Conservation (phyloP, 2,888 invertebrate genomes). For the Ochlodes sylvanus region DNA sequence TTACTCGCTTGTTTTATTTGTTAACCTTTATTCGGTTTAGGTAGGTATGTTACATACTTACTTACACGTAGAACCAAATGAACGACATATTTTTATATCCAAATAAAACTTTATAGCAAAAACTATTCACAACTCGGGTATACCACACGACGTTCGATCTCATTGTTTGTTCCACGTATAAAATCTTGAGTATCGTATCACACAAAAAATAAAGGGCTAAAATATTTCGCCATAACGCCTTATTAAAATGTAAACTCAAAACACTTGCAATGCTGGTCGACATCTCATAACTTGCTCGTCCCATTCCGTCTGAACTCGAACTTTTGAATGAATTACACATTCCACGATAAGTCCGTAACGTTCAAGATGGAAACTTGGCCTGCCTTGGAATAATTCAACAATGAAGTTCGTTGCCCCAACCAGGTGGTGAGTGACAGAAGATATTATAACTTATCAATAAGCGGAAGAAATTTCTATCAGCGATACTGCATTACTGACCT, state of each 20-base stretch:
- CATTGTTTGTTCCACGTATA: background rate
- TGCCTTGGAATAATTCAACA: constrained; percentile 44
- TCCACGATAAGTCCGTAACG: constrained; percentile 48
- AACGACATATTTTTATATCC: too few species aligned
- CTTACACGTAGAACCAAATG: too few species aligned
- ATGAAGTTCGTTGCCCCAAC: constrained; percentile 66
- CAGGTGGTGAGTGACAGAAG: constrained; percentile 76
- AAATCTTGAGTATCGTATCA: constrained; percentile 2
- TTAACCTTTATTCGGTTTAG: too few species aligned
- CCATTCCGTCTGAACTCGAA: constrained; percentile 18
- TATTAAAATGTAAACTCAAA: constrained; percentile 54
- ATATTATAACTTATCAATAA: constrained; percentile 73
- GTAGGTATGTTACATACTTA: too few species aligned
- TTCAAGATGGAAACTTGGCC: constrained; percentile 63
- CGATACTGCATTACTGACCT: constrained; percentile 75
- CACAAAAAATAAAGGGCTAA: background rate
- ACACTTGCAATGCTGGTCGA: constrained; percentile 17
- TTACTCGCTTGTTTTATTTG: too few species aligned
- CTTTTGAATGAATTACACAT: constrained; percentile 34
- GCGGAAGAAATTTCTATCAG: constrained; percentile 75
- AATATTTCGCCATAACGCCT: constrained; percentile 54
- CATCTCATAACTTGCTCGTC: constrained; percentile 23
- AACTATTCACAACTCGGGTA: background rate
- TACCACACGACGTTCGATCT: background rate
- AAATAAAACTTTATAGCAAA: background rate